Evolutionary conservation across 1,140 invertebrate species (phyloP), one percentile per base, ranked within the genome.

Genomic region (Matsumurasca onukii): DNA sequence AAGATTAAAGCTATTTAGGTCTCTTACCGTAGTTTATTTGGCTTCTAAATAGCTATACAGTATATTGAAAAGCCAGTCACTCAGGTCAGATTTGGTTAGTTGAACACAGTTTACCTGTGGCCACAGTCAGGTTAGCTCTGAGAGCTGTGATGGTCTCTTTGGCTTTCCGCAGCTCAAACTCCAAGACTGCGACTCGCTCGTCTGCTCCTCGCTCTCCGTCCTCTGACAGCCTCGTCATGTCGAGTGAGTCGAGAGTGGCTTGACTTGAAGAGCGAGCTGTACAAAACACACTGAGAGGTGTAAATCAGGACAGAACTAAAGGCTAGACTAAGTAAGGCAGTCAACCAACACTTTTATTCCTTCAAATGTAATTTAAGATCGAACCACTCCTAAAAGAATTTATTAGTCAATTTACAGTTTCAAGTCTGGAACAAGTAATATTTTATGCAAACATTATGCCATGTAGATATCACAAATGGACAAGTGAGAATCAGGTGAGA

Each of bases 111-210:
- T 74, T 77, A 89, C 88, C 88, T 77, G 88, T 86, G 74, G 88
- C 88, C 72, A 89, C 86, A 48, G 94, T 95, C 3, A 96, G 82
- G 80, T 93, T 92, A 24, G 90, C 88, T 75, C 93, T 82, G 15
- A 95, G 78, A 48, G 90, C 86, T 79, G 88, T 91, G 59, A 96
- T 95, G 39, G 90, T 94, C 80, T 95, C 92, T 70, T 86, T 88
- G 0, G 93, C 93, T 80, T 95, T 95, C 39, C 94, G 79, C 12
- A 96, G 78, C 80, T 96, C 93, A 86, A 95, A 96, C 80, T 95
- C 93, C 45, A 96, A 79, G 31, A 95, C 89, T 64, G 92, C 93
- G 9, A 94, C 87, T 75, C 86, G 82, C 73, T 94, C 89, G 80
- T 93, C 91, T 9, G 85, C 81, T 5, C 86, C 88, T 74, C 83